Percentiles rank a stretch among this genome's conserved stretches.
Evolutionary conservation across 1,140 invertebrate genomes (phyloP).

Genomic region (Mycetomoellerius zeteki): DNA sequence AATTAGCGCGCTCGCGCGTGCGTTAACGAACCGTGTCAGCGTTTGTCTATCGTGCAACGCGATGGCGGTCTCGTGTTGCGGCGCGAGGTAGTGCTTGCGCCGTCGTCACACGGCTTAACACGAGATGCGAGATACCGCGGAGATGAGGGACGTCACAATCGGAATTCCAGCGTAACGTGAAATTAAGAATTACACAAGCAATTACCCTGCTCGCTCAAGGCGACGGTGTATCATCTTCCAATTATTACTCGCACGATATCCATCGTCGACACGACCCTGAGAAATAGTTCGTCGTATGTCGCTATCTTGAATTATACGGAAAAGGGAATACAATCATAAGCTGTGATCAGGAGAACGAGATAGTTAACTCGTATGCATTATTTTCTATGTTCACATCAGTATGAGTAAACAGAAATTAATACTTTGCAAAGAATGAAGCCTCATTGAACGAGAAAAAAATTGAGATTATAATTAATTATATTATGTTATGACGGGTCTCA

Average conservation of each 20-base stretch:
- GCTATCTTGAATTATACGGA: background rate
- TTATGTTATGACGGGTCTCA: background rate
- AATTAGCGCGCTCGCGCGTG: constrained; percentile 78
- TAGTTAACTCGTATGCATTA: background rate
- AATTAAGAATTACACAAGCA: constrained; percentile 87
- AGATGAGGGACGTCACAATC: constrained; percentile 75
- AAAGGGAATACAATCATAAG: background rate
- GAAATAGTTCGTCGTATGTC: constrained; percentile 36
- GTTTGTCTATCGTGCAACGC: constrained; percentile 78
- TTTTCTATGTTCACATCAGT: background rate
- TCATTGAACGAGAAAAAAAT: background rate
- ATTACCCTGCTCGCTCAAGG: constrained; percentile 83
- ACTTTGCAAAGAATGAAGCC: background rate
- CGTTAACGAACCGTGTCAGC: constrained; percentile 81
- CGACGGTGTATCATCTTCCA: constrained; percentile 85
- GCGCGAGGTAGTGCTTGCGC: constrained; percentile 39
- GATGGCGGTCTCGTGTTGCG: constrained; percentile 22
- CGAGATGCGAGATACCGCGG: constrained; percentile 76
- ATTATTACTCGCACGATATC: constrained; percentile 83
- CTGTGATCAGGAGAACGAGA: background rate
- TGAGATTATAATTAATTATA: background rate
- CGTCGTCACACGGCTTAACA: constrained; percentile 69
- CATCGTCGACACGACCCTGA: constrained; percentile 35
- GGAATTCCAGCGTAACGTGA: constrained; percentile 85
- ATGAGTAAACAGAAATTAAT: background rate